Conservation (phyloP, 2,113 vertebrate species). For the Dipodomys ordii region DNA sequence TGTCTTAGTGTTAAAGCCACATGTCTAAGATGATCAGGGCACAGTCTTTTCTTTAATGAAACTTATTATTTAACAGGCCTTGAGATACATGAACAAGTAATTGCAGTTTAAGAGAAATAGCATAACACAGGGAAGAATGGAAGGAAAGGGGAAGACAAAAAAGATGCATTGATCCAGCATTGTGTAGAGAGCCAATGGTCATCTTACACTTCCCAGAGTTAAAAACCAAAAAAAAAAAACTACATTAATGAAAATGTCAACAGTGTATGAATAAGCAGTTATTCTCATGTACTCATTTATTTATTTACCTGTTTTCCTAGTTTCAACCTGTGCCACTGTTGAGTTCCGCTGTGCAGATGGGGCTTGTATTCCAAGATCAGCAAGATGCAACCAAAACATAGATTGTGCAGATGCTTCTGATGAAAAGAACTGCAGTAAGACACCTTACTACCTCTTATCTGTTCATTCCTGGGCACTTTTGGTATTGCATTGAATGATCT, state of each 20-base stretch:
- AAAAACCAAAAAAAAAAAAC: background rate
- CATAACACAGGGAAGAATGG: background rate
- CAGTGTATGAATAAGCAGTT: background rate
- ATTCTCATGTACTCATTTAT: background rate
- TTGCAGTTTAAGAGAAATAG: background rate
- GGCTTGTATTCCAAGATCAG: slow-evolving; percentile 92
- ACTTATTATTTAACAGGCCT: background rate
- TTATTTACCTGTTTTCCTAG: slow-evolving; percentile 80
- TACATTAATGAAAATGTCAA: background rate
- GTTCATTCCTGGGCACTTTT: background rate
- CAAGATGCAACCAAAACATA: slow-evolving; percentile 96
- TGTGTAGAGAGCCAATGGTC: background rate
- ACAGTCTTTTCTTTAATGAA: background rate
- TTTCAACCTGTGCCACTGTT: slow-evolving; percentile 90
- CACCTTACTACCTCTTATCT: slow-evolving; percentile 48
- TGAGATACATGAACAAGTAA: background rate
- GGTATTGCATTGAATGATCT: background rate
- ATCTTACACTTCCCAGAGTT: background rate
- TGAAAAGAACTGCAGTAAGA: slow-evolving; percentile 97
- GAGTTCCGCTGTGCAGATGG: slow-evolving; percentile 96
- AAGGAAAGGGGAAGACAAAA: background rate
- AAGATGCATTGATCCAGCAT: background rate
- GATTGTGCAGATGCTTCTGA: slow-evolving; percentile 97
- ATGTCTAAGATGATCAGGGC: background rate
- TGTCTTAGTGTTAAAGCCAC: background rate